Conservation (phyloP, 2,113 vertebrate genomes). For the Microtus montanus region DNA sequence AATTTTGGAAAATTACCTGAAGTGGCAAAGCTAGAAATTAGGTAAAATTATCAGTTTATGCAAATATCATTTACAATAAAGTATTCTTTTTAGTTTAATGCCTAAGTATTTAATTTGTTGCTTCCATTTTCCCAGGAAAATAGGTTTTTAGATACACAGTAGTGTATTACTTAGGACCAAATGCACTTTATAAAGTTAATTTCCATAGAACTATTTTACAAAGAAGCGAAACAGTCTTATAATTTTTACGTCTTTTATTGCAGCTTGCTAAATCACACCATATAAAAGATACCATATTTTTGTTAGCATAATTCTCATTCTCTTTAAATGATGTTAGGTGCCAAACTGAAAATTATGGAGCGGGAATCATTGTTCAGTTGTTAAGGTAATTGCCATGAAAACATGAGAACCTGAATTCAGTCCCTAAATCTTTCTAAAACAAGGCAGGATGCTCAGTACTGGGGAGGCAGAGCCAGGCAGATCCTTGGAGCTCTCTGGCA, state of each 20-base stretch:
- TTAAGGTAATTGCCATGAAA: background rate
- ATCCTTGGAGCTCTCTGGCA: background rate
- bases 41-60: slow-evolving; percentile 82
- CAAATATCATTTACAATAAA: slow-evolving; percentile 21
- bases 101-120: slow-evolving; percentile 53
- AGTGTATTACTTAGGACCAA: slow-evolving; percentile 2
- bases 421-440: no score
- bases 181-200: slow-evolving; percentile 19
- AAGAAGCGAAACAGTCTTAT: slow-evolving; percentile 26
- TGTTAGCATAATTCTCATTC: background rate
- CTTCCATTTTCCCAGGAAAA: slow-evolving; percentile 15
- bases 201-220: slow-evolving; percentile 30
- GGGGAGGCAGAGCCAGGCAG: background rate
- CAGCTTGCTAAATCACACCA: background rate
- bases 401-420: background rate
- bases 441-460: background rate
- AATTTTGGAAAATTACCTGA: slow-evolving; percentile 86
- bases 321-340: slow-evolving; percentile 45
- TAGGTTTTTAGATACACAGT: background rate
- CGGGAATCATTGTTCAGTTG: background rate
- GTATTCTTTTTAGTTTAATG: slow-evolving; percentile 36
- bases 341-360: slow-evolving; percentile 29
- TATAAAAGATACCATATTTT: slow-evolving; percentile 1
- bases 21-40: slow-evolving; percentile 86
- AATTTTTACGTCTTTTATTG: slow-evolving; percentile 24